Evolutionary conservation across 2,888 invertebrate genomes (phyloP).

Genomic region (Torymus texanus): DNA sequence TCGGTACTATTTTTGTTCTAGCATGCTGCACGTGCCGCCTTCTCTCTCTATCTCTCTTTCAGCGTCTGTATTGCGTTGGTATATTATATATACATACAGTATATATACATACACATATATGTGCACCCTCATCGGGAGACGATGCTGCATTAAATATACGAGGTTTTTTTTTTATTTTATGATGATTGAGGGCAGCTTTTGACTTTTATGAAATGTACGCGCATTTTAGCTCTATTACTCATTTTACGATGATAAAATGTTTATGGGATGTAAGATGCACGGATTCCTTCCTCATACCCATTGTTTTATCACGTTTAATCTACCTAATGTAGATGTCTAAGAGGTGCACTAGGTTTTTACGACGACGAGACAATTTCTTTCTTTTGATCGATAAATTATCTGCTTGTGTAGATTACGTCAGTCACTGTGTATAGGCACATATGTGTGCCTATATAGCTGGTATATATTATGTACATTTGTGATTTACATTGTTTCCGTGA

Average conservation of each 20-base stretch:
- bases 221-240: slow-evolving; percentile 6
- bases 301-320: slow-evolving; percentile 31
- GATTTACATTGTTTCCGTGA: background rate
- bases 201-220: slow-evolving; percentile 17
- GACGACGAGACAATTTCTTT: background rate
- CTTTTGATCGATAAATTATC: slow-evolving; percentile 25
- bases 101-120: background rate
- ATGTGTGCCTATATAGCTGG: no score
- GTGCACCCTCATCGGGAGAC: no score
- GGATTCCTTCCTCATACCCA: background rate
- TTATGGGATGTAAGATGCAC: background rate
- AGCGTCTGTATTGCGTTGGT: no score
- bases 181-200: background rate
- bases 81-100: no score
- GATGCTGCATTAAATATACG: slow-evolving; percentile 14
- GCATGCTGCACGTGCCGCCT: no score
- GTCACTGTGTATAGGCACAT: no score
- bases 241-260: slow-evolving; percentile 34
- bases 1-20: background rate
- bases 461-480: background rate
- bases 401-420: no score
- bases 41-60: no score
- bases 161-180: slow-evolving; percentile 6
- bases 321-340: slow-evolving; percentile 14
- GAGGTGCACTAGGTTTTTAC: slow-evolving; percentile 18